Percentiles rank a stretch among this genome's conserved stretches.
phyloP scores from a whole-genome alignment of 2,113 vertebrate species.

The Antigone vipio region DNA sequence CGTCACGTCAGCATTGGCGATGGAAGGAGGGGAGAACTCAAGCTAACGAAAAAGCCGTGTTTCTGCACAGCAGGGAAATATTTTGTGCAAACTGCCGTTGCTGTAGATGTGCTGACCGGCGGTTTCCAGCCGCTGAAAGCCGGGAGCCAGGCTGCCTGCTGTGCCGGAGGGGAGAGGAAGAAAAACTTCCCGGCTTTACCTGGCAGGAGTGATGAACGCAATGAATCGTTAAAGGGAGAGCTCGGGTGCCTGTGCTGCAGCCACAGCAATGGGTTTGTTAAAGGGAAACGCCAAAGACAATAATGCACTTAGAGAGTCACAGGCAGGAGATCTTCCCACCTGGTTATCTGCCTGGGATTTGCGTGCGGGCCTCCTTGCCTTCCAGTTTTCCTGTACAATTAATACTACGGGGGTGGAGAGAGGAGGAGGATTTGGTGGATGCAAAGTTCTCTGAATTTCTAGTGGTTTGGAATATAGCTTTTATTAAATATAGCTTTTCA shows the following conservation, averaged over 20 bases:
- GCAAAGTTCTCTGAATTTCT: background rate
- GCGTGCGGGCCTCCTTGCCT: background rate
- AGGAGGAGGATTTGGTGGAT: background rate
- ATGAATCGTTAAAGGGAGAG: background rate
- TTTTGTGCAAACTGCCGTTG: too few relatives aligned
- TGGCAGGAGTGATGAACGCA: rapidly evolving
- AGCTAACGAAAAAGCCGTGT: background rate
- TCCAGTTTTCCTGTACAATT: background rate
- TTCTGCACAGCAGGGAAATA: background rate
- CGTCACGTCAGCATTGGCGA: background rate
- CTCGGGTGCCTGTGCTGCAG: background rate
- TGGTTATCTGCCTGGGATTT: background rate
- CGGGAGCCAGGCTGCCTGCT: background rate
- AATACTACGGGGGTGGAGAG: rapidly evolving
- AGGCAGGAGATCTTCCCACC: background rate
- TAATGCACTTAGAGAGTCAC: too few relatives aligned
- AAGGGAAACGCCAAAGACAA: background rate
- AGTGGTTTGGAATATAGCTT: background rate
- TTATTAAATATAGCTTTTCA: background rate
- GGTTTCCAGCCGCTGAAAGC: background rate
- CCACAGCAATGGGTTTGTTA: background rate
- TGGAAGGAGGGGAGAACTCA: background rate
- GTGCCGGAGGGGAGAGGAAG: background rate
- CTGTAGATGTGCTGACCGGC: rapidly evolving
- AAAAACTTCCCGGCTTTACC: background rate